Evolutionary conservation across 2,113 vertebrate species (phyloP).

Genomic region (Haplochromis burtoni): DNA sequence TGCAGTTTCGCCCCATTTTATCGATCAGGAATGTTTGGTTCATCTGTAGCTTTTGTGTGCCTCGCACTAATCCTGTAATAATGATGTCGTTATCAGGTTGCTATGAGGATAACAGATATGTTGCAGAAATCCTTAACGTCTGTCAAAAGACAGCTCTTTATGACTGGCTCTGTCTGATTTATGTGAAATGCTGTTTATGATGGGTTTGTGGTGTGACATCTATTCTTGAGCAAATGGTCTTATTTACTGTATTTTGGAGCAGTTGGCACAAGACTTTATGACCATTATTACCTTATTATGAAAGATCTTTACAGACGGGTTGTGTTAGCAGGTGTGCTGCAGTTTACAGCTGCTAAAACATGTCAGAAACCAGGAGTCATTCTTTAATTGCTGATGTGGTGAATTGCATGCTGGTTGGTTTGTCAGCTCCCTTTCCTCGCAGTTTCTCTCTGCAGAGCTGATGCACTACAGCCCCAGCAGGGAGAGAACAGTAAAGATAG

Average conservation of each 20-base stretch:
- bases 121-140: not conserved
- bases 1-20: not conserved
- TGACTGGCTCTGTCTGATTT: not conserved
- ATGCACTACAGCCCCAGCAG: not conserved
- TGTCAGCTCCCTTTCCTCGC: not conserved
- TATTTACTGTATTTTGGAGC: not conserved
- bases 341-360: not conserved
- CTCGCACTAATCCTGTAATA: not conserved
- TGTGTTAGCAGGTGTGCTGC: not conserved
- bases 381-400: not conserved
- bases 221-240: not conserved
- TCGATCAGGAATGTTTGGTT: not conserved
- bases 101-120: not conserved
- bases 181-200: not conserved
- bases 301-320: fast-evolving
- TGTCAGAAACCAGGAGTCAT: not conserved
- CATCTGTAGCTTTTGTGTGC: not conserved
- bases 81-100: not conserved
- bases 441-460: not conserved
- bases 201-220: not conserved
- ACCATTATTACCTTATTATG: not conserved
- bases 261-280: not conserved
- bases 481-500: not conserved
- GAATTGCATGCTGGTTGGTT: not conserved
- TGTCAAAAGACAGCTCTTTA: not conserved